Evolutionary conservation across 2,113 vertebrate species (phyloP).

Genomic region (Myiagra hebetior): DNA sequence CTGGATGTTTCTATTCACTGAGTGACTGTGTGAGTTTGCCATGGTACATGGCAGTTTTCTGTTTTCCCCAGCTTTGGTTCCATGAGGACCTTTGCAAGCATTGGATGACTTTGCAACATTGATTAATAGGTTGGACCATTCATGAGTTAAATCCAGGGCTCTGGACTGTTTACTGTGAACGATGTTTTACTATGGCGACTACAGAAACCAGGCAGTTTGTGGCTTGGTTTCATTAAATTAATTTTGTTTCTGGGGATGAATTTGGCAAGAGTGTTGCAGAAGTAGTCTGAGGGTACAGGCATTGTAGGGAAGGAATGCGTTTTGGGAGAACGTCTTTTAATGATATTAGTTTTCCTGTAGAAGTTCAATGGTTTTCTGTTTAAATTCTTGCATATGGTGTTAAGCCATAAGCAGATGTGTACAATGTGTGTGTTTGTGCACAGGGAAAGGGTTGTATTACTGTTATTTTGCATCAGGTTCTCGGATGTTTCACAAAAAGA

Average conservation of each 20-base stretch:
- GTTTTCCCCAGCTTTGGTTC: not conserved
- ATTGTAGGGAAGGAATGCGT: not conserved
- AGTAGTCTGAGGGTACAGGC: not conserved
- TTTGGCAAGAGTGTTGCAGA: not conserved
- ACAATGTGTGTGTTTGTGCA: not conserved
- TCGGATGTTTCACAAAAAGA: not conserved
- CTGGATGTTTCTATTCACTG: not conserved
- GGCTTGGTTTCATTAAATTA: not conserved
- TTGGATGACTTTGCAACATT: not conserved
- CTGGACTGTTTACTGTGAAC: not conserved
- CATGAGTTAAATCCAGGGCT: not conserved
- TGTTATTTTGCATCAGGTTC: not conserved
- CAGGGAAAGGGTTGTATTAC: not conserved
- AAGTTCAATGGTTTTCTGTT: not conserved
- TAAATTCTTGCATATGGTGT: not conserved
- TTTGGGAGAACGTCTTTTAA: not conserved
- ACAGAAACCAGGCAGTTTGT: not conserved
- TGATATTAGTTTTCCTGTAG: not conserved
- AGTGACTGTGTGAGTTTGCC: not conserved
- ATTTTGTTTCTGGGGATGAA: not conserved
- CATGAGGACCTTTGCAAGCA: not conserved
- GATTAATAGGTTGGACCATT: not conserved
- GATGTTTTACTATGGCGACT: not conserved
- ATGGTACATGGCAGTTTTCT: not conserved
- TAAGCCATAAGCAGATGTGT: not conserved